Percentiles rank a stretch among this genome's conserved stretches.
phyloP scores from a whole-genome alignment of 2,888 invertebrate genomes.

The Bellardia bayeri region DNA sequence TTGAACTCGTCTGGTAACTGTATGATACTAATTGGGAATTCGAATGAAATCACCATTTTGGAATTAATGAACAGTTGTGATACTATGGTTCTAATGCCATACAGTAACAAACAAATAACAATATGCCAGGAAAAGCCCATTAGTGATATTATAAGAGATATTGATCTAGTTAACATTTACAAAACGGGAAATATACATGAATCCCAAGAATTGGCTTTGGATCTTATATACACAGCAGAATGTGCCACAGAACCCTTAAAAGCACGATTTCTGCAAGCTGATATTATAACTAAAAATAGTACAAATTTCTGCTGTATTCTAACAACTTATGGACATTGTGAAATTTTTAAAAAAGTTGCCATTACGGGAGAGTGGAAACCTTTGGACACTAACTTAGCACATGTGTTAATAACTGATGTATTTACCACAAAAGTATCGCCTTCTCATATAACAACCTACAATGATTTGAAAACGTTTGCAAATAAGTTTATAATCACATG shows the following conservation, averaged over 20 bases:
- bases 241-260: constrained; percentile 75
- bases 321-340: constrained; percentile 78
- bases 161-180: constrained; percentile 77
- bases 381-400: constrained; percentile 69
- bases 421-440: constrained; percentile 65
- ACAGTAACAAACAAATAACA: constrained; percentile 71
- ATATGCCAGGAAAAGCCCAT: constrained; percentile 73
- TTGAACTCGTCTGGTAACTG: constrained; percentile 72
- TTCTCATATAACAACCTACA: constrained; percentile 71
- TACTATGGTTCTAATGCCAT: constrained; percentile 76
- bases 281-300: constrained; percentile 71
- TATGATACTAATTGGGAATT: constrained; percentile 77
- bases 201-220: constrained; percentile 79
- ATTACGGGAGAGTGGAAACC: constrained; percentile 75
- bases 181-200: constrained; percentile 75
- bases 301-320: constrained; percentile 75
- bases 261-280: constrained; percentile 73
- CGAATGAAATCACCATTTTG: constrained; percentile 75
- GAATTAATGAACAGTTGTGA: constrained; percentile 75
- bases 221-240: constrained; percentile 78
- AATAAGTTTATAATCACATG: constrained; percentile 79
- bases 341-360: constrained; percentile 74
- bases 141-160: constrained; percentile 73
- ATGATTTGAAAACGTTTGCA: constrained; percentile 74
- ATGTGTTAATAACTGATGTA: constrained; percentile 62